Evolutionary conservation across 37 sponge, comb jelly and placozoan species (phyloP).

Genomic region (Ephydatia muelleri): DNA sequence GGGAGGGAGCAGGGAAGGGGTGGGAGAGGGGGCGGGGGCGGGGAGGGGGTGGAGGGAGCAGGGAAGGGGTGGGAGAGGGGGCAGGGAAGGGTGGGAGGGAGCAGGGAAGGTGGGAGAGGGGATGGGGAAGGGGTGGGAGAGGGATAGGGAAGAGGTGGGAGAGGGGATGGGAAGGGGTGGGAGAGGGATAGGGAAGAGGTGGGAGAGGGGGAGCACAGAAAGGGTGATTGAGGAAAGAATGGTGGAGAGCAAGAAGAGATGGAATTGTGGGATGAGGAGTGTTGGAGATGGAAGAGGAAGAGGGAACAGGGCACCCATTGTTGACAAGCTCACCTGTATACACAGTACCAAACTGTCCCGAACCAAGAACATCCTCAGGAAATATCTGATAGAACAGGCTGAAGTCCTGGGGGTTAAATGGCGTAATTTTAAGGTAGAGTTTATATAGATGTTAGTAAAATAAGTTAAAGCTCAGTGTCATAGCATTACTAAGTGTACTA

Average conservation of each 20-base stretch:
- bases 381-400: constrained; percentile 93
- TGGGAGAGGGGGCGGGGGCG: neutral
- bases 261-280: neutral
- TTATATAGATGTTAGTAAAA: neutral
- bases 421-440: no score
- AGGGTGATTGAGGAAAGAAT: neutral
- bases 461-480: no score
- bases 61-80: neutral
- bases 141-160: neutral
- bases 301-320: neutral
- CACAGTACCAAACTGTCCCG: constrained; percentile 99
- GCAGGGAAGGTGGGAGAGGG: neutral
- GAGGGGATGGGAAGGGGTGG: neutral
- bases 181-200: neutral
- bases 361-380: constrained; percentile 93
- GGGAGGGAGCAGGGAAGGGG: neutral
- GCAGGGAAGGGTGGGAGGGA: neutral
- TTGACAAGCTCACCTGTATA: constrained; percentile 79
- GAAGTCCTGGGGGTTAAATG: constrained; percentile 71
- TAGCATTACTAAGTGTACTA: no score
- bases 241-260: neutral
- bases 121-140: neutral
- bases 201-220: neutral
- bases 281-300: neutral
- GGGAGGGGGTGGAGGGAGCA: neutral